Base-by-base conservation (phyloP, 1,140 invertebrate genomes). In the Dreissena polymorpha region DNA sequence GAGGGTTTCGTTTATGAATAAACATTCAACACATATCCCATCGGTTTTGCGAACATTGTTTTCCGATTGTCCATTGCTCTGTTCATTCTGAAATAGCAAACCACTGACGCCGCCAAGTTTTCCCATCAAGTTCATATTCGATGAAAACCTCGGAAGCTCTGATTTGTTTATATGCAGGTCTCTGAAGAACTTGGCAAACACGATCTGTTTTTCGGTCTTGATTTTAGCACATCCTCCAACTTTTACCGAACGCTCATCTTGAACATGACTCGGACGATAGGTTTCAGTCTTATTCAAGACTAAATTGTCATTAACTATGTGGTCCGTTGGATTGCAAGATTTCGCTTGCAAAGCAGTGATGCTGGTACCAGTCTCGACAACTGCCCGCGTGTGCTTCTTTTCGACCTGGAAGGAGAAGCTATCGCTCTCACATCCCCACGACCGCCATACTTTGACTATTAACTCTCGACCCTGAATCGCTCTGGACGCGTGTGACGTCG, bases 371-470 rank as follows among this genome's bases (percentile, higher is more conserved):
- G 16, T 18, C 57, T 18, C 16, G 16, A n/a, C 3, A 60, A 23
- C 16, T 2, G 3, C 16, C 57, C 8, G 49, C 27, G 57, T 23
- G 8, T 68, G 49, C 67, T 77, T 77, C 49, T 21, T n/a, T 25
- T 65, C 67, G 25, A 77, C 63, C n/a, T 3, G 21, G 50, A 77
- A 77, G 14, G 49, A 14, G 27, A 68, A 68, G 27, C 53, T 29
- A 23, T 27, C 55, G 3, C 49, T 68, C 21, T 77, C 75, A 69
- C 64, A 53, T 14, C 65, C 75, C 65, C 75, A 69, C 18, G 75
- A 77, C n/a, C 64, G 39, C 75, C 75, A 77, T 14, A 69, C 64
- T 27, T 77, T 68, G 39, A 67, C 64, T 8, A 77, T 50, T 13
- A 77, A 25, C 8, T 49, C 18, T 13, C 53, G 29, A 13, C 64